Conservation (phyloP, 2,113 vertebrate species). For the Coregonus clupeaformis region DNA sequence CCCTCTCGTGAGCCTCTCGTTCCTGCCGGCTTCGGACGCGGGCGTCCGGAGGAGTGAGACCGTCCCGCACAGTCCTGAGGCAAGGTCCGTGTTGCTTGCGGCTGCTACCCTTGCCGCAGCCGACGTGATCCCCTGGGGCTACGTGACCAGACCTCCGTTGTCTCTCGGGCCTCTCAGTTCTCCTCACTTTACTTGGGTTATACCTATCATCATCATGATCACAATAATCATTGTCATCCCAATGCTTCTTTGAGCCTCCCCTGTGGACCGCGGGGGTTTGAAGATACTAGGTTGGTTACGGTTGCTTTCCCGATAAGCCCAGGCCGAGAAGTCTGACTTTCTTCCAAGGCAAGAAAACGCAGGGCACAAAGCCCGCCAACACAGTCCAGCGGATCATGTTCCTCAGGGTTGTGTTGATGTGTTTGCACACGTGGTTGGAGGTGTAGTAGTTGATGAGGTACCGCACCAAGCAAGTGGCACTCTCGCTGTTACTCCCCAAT, state of each 20-base stretch:
- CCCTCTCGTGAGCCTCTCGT: constrained; percentile 1
- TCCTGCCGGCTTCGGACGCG: background rate
- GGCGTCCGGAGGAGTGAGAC: background rate
- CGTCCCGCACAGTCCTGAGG: background rate
- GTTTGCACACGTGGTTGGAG: too few relatives aligned
- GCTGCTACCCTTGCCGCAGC: background rate
- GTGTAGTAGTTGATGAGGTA: too few relatives aligned
- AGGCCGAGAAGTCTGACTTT: background rate
- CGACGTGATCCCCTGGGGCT: background rate
- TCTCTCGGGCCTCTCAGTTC: background rate
- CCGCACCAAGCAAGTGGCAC: too few relatives aligned
- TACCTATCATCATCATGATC: background rate
- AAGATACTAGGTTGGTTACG: background rate
- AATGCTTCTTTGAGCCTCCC: background rate
- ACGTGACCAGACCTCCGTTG: background rate
- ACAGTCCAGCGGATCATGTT: constrained; percentile 7
- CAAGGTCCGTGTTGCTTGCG: background rate
- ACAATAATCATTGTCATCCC: background rate
- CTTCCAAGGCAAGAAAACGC: constrained; percentile 1
- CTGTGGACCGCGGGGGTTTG: background rate
- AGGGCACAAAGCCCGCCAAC: constrained; percentile 1
- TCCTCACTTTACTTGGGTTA: too few relatives aligned
- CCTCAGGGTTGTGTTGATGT: constrained; percentile 2
- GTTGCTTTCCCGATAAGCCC: background rate
- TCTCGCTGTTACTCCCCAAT: background rate